These are phyloP conservation scores for Luperina testacea DNA, from an alignment of 2,888 invertebrate species.

Conservation along the genomic window DNA sequence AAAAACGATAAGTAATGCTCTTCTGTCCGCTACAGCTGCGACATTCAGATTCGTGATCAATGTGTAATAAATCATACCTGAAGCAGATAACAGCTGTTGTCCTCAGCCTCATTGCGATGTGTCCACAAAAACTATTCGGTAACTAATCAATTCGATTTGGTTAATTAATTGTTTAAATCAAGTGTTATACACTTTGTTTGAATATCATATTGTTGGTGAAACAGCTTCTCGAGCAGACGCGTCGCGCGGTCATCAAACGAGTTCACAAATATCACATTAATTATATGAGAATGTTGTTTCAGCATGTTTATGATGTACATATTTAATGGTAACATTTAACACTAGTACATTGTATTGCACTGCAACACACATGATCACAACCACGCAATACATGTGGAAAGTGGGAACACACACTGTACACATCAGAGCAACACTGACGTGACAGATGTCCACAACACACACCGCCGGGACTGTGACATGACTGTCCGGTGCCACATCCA, in stretches of 20 bases:
- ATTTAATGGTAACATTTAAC: constrained; percentile 2
- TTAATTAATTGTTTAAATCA: constrained; percentile 7
- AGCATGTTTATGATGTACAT: constrained; percentile 4
- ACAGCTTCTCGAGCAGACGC: not conserved
- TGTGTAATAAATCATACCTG: constrained; percentile 19
- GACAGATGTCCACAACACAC: not conserved
- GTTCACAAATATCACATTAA: constrained; percentile 15
- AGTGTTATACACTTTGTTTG: not conserved
- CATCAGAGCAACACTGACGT: too few relatives aligned
- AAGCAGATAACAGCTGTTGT: constrained; percentile 5
- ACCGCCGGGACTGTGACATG: not conserved
- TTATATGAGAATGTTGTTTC: not conserved
- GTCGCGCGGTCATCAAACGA: not conserved
- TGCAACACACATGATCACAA: constrained; percentile 5
- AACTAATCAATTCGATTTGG: constrained; percentile 11
- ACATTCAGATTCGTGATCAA: constrained; percentile 7
- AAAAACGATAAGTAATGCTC: not conserved
- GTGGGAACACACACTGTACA: not conserved
- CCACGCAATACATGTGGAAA: not conserved
- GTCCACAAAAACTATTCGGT: constrained; percentile 7
- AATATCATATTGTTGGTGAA: not conserved
- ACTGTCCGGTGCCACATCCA: constrained; percentile 7
- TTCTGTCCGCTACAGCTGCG: not conserved
- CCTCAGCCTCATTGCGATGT: constrained; percentile 31
- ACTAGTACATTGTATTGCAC: constrained; percentile 17